A percentile compares a stretch with the other conserved stretches of the same genome.
These are phyloP conservation scores for Nemoura dubitans DNA, from an alignment of 2,888 invertebrate genomes.

Conservation along the genomic window DNA sequence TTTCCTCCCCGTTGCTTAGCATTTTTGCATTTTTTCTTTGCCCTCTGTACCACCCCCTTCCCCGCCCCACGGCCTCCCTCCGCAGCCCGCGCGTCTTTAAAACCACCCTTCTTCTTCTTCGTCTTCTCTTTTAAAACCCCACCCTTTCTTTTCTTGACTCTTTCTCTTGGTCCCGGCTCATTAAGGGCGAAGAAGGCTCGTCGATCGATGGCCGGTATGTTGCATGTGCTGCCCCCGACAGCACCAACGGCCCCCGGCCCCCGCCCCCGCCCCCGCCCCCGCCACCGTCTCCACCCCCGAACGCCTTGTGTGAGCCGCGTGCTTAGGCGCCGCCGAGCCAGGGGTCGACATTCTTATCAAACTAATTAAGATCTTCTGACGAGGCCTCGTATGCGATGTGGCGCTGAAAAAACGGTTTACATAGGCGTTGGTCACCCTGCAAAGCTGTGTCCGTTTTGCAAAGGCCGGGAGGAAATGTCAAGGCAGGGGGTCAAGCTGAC, in stretches of 20 bases:
- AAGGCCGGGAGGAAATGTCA: not conserved
- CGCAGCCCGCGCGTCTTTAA: slow-evolving; percentile 28
- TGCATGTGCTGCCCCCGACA: slow-evolving; percentile 41
- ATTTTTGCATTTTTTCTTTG: slow-evolving; percentile 27
- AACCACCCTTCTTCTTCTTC: slow-evolving; percentile 43
- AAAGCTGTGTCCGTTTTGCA: not conserved
- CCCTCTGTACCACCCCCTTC: slow-evolving; percentile 33
- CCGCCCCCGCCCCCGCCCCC: not conserved
- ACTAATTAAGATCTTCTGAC: slow-evolving; percentile 26
- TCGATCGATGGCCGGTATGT: slow-evolving; percentile 33
- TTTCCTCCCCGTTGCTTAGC: slow-evolving; percentile 41
- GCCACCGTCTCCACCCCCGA: not conserved
- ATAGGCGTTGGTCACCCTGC: not conserved
- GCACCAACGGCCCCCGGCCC: slow-evolving; percentile 8
- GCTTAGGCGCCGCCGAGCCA: slow-evolving; percentile 25
- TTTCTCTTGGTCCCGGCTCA: slow-evolving; percentile 46
- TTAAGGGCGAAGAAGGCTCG: slow-evolving; percentile 45
- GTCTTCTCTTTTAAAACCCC: slow-evolving; percentile 44
- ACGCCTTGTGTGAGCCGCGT: slow-evolving; percentile 29
- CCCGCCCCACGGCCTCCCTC: not conserved
- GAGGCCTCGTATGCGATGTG: not conserved
- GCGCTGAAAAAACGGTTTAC: not conserved
- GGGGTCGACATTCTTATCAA: slow-evolving; percentile 34
- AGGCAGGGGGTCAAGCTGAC: not conserved
- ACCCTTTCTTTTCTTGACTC: slow-evolving; percentile 39